These are phyloP conservation scores for Lutjanus erythropterus DNA, from an alignment of 2,113 vertebrate genomes.

Conservation along the genomic window DNA sequence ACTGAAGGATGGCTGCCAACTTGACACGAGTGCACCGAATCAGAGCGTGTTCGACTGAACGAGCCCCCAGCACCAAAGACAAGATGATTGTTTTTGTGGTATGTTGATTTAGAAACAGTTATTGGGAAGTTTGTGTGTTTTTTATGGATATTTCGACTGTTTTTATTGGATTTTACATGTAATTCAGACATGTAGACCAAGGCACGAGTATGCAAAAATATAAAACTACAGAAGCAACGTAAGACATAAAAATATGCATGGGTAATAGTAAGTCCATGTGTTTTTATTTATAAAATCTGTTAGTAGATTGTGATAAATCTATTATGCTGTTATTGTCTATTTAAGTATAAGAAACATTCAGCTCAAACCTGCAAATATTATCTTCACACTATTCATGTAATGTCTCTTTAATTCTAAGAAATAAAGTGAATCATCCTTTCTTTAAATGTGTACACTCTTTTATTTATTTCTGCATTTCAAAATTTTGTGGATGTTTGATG, in stretches of 20 bases:
- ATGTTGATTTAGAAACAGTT: conserved; percentile 7
- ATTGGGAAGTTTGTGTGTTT: background rate
- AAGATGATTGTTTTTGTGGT: background rate
- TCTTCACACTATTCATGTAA: background rate
- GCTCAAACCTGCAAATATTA: background rate
- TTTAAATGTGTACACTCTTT: background rate
- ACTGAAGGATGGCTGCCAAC: conserved; percentile 99
- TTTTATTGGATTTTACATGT: too few species aligned
- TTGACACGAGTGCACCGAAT: conserved; percentile 84
- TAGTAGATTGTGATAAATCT: background rate
- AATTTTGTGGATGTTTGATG: background rate
- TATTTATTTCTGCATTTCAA: conserved; percentile 3
- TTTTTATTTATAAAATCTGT: conserved; percentile 17
- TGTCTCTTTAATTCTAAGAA: background rate
- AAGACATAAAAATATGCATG: too few species aligned
- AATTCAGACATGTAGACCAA: too few species aligned
- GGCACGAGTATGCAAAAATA: too few species aligned
- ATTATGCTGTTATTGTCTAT: background rate
- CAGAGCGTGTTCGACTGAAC: conserved; percentile 15
- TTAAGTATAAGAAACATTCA: background rate
- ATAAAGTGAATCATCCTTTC: conserved; percentile 18
- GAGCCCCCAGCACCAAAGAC: conserved; percentile 14
- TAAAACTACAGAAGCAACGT: too few species aligned
- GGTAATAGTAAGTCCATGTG: conserved; percentile 4
- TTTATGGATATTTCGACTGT: too few species aligned